A percentile compares a stretch with the other conserved stretches of the same genome.
Conservation (phyloP, 2,113 vertebrate species). For the Lathamus discolor region DNA sequence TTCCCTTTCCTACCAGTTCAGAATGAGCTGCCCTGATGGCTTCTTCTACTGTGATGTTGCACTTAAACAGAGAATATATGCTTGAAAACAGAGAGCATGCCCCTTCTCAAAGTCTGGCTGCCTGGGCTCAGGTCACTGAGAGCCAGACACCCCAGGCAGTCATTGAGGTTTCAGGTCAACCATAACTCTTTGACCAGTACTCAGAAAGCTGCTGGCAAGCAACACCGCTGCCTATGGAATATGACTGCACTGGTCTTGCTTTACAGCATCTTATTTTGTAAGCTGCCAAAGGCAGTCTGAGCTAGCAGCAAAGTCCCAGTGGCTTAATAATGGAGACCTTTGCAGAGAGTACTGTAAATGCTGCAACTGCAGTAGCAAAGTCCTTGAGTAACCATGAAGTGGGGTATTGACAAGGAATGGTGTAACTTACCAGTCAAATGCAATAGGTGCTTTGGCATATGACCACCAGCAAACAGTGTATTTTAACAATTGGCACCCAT, state of each 20-base stretch:
- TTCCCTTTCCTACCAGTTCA: background rate
- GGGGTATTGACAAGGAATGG: background rate
- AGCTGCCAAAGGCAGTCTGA: background rate
- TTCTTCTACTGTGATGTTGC: background rate
- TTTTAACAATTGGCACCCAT: background rate
- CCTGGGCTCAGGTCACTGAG: background rate
- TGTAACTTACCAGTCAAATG: background rate
- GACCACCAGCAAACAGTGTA: background rate
- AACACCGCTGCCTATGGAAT: fast-evolving
- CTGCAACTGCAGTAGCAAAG: background rate
- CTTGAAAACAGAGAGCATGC: background rate
- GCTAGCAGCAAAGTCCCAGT: background rate
- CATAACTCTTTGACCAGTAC: background rate
- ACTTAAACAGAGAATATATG: background rate
- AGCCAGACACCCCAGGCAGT: background rate
- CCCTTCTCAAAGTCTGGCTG: background rate
- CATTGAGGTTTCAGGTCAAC: background rate
- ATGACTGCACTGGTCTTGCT: background rate
- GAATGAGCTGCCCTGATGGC: background rate
- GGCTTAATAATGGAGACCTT: background rate
- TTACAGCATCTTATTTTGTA: background rate
- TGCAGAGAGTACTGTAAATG: background rate
- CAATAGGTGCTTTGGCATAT: background rate
- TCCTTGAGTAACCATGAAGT: background rate
- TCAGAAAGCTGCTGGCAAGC: background rate